Evolutionary conservation across 2,888 invertebrate species (phyloP).

Genomic region (Drosophila sordidula): DNA sequence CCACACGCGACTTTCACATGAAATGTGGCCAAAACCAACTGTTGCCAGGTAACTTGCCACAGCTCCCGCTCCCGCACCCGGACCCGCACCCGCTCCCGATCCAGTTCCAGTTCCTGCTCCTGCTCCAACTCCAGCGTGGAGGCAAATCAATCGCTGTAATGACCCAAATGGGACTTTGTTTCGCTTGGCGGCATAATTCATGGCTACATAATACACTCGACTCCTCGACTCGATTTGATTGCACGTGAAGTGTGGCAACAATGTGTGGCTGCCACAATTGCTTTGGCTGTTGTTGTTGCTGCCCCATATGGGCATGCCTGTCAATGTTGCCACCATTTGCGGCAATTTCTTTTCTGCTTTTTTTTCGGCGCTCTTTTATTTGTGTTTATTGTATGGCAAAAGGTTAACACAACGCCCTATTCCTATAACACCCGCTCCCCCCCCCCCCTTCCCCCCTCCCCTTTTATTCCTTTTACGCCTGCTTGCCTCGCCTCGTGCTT

Average conservation of each 20-base stretch:
- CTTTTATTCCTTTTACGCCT: neutral
- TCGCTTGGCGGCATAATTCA: slow-evolving; percentile 39
- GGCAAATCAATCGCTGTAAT: slow-evolving; percentile 56
- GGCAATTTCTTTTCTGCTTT: slow-evolving; percentile 44
- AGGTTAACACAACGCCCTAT: slow-evolving; percentile 57
- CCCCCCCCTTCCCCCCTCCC: too few species aligned
- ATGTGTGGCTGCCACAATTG: slow-evolving; percentile 20
- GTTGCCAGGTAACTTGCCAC: slow-evolving; percentile 65
- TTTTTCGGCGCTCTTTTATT: slow-evolving; percentile 22
- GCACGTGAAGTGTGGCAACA: slow-evolving; percentile 51
- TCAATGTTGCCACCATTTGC: slow-evolving; percentile 65
- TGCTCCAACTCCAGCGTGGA: neutral
- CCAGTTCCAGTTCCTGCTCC: neutral
- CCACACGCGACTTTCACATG: slow-evolving; percentile 47
- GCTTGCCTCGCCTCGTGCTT: slow-evolving; percentile 7
- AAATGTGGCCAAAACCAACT: slow-evolving; percentile 72
- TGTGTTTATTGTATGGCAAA: slow-evolving; percentile 53
- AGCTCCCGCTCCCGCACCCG: too few species aligned
- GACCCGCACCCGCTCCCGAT: neutral
- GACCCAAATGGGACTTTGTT: slow-evolving; percentile 45
- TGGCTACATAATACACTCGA: slow-evolving; percentile 37
- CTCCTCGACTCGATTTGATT: slow-evolving; percentile 10
- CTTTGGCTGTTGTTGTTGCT: neutral
- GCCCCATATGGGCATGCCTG: slow-evolving; percentile 47
- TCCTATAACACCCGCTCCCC: neutral